A percentile compares a stretch with the other conserved stretches of the same genome.
Evolutionary conservation across 2,113 vertebrate genomes (phyloP).

Genomic region (Sialia sialis): DNA sequence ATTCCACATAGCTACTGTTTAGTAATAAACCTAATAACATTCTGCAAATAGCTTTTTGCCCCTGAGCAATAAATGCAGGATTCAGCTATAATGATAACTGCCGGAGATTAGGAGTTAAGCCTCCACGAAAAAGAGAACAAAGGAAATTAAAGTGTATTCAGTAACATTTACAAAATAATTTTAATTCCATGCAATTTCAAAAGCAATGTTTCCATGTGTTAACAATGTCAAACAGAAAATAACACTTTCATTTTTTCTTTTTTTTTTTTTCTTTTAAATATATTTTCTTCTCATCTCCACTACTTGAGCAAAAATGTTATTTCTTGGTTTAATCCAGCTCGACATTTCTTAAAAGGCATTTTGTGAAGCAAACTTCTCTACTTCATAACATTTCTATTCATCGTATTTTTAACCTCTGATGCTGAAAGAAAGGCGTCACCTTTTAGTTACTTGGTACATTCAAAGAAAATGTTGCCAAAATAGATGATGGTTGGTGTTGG

Average conservation of each 20-base stretch:
- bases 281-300: background rate
- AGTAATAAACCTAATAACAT: background rate
- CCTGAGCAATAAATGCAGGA: background rate
- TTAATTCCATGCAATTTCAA: background rate
- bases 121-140: background rate
- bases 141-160: background rate
- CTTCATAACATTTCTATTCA: background rate
- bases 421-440: background rate
- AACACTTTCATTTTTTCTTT: background rate
- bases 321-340: background rate
- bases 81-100: background rate
- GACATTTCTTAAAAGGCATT: background rate
- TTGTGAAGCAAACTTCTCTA: background rate
- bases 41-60: background rate
- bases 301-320: background rate
- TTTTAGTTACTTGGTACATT: background rate
- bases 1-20: background rate
- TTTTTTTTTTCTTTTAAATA: background rate
- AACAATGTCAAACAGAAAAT: background rate
- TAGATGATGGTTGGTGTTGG: background rate
- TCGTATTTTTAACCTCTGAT: background rate
- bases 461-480: background rate
- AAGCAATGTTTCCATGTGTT: background rate
- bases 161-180: background rate
- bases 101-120: background rate